Evolutionary conservation across 2,797 vertebrate species (phyloP).

Genomic region (Cetoscarus ocellatus): DNA sequence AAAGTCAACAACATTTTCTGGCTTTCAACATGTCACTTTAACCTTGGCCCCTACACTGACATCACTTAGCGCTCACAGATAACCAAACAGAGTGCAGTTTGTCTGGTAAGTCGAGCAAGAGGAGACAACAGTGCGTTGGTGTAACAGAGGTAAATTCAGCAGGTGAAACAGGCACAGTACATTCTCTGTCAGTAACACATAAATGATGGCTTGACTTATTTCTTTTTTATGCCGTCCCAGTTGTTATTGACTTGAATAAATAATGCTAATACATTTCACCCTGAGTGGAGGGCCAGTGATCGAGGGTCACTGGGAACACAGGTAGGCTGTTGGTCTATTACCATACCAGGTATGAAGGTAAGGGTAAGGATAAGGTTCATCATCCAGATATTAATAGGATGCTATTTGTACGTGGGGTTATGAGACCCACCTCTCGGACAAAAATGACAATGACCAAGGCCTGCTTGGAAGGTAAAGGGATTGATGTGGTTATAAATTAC

Average conservation of each 20-base stretch:
- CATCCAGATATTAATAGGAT: slow-evolving; percentile 85
- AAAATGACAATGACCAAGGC: slow-evolving; percentile 88
- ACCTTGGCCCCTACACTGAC: slow-evolving; percentile 60
- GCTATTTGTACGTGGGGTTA: slow-evolving; percentile 85
- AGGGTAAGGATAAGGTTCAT: slow-evolving; percentile 84
- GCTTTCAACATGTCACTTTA: slow-evolving; percentile 74
- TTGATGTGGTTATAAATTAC: slow-evolving; percentile 90
- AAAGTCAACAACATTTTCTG: slow-evolving; percentile 73
- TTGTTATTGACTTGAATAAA: slow-evolving; percentile 80
- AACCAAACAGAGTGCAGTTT: slow-evolving; percentile 35
- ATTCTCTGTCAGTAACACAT: slow-evolving; percentile 55
- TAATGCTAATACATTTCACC: slow-evolving; percentile 80
- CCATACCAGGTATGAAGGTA: slow-evolving; percentile 81
- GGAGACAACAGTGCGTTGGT: slow-evolving; percentile 21
- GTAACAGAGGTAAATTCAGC: slow-evolving; percentile 44
- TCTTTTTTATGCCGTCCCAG: slow-evolving; percentile 66
- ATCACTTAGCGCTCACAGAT: slow-evolving; percentile 39
- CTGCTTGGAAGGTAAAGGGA: slow-evolving; percentile 84
- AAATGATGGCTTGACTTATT: slow-evolving; percentile 70
- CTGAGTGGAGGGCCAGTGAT: slow-evolving; percentile 70
- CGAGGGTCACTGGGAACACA: slow-evolving; percentile 79
- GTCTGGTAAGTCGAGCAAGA: slow-evolving; percentile 42
- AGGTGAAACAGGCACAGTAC: slow-evolving; percentile 42
- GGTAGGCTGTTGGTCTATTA: slow-evolving; percentile 78
- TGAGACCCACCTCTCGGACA: slow-evolving; percentile 87